Percentiles rank a stretch among this genome's conserved stretches.
These are phyloP conservation scores for Camponotus fellah DNA, from an alignment of 2,888 invertebrate species.

Conservation along the genomic window DNA sequence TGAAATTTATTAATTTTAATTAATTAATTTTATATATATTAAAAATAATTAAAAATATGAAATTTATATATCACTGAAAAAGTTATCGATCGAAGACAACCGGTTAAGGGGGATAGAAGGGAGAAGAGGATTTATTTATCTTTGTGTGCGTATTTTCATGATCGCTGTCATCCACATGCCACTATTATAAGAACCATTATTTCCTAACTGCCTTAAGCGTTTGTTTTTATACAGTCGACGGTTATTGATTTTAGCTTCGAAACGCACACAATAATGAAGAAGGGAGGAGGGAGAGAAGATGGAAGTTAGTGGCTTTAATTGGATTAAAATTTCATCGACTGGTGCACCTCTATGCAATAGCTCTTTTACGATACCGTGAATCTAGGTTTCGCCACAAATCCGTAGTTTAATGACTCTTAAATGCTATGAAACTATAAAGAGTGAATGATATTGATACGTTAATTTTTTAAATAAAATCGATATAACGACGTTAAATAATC, in stretches of 20 bases:
- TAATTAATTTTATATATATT: background rate
- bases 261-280: conserved; percentile 5
- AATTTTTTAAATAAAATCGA: conserved; percentile 4
- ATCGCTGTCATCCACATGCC: conserved; percentile 7
- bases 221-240: conserved; percentile 51
- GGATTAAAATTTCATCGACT: conserved; percentile 73
- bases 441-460: conserved; percentile 27
- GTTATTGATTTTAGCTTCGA: conserved; percentile 69
- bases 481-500: background rate
- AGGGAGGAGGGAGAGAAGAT: conserved; percentile 11
- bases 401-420: conserved; percentile 21
- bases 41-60: background rate
- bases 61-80: background rate
- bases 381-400: conserved; percentile 4
- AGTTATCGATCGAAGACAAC: background rate
- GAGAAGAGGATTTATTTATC: background rate
- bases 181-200: conserved; percentile 65
- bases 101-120: background rate
- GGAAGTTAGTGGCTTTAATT: conserved; percentile 67
- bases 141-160: conserved; percentile 1
- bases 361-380: conserved; percentile 18
- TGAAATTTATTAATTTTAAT: too few relatives aligned
- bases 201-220: conserved; percentile 53
- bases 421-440: conserved; percentile 8
- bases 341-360: conserved; percentile 9